Base-by-base conservation (phyloP, 2,888 invertebrate genomes). In the Portevinia maculata region DNA sequence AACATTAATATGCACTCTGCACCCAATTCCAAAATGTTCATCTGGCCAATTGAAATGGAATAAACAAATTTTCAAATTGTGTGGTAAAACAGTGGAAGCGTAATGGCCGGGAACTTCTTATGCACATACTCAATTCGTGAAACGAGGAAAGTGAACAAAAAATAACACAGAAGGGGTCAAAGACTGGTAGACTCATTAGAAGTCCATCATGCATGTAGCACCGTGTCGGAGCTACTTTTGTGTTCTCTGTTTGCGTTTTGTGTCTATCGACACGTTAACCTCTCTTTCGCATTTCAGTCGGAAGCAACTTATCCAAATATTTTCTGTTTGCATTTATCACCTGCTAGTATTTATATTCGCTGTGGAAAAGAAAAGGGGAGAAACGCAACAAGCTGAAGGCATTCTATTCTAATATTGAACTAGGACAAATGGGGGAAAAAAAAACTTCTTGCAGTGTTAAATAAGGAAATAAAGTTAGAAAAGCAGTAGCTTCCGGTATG, bases 41-140 rank as follows among this genome's bases (percentile, higher is more conserved):
- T 13, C 21, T 32, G 13, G 50, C 17, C 24, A 39, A 13, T 15
- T 28, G 34, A 44, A 59, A 48, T 57, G 62, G 57, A 74, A 44
- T 64, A 74, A 76, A 79, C 74, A 79, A 44, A 79, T 79, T 79
- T 69, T 24, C 62, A 37, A 79, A 79, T 69, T 46, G 53, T 55
- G 9, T 41, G 8, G 44, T 39, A 13, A 44, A 9, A 53, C 9
- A 48, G 11, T 21, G 9, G 21, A 34, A 34, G 34, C 34, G 24
- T 13, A 34, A 57, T 46, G 28, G 3, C 15, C 32, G 19, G n/a
- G 13, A 32, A 32, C 17, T 5, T 21, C 37, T 57, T 4, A 44
- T n/a, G 7, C 32, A 59, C 57, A 37, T 53, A 76, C 53, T 67
- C 32, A 46, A 44, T 37, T 34, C 37, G 6, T 21, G 19, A 59